A percentile compares a stretch with the other conserved stretches of the same genome.
phyloP scores from a whole-genome alignment of 2,113 vertebrate species.

The Ivindomyrus marchei region DNA sequence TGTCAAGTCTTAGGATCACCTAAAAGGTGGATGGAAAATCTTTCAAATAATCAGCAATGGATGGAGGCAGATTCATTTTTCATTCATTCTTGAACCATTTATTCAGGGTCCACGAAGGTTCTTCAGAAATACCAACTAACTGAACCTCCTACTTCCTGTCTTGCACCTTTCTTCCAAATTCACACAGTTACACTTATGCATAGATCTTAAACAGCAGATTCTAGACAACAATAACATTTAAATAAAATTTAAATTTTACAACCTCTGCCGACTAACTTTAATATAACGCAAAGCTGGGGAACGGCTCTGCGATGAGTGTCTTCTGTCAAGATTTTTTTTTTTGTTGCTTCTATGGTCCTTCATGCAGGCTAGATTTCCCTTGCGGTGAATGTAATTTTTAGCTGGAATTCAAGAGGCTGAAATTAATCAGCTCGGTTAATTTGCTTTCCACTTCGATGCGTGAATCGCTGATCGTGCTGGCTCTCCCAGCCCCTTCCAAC shows the following conservation, averaged over 20 bases:
- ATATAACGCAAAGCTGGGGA: not conserved
- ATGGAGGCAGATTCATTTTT: not conserved
- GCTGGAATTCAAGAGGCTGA: slow-evolving; percentile 41
- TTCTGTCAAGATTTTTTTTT: not conserved
- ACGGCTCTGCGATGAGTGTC: not conserved
- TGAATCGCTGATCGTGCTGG: slow-evolving; percentile 40
- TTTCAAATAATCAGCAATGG: not conserved
- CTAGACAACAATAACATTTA: not conserved
- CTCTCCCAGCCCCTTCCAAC: not conserved
- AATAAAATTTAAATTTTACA: not conserved
- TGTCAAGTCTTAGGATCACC: not conserved
- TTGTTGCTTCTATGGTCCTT: slow-evolving; percentile 29
- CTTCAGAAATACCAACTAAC: not conserved
- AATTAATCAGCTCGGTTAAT: slow-evolving; percentile 59
- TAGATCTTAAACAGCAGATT: not conserved
- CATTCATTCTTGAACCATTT: not conserved
- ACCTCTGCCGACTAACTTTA: not conserved
- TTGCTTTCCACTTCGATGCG: slow-evolving; percentile 46
- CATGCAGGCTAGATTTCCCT: slow-evolving; percentile 44
- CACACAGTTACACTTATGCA: not conserved
- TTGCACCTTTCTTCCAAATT: not conserved
- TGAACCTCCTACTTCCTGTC: not conserved
- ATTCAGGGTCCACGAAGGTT: not conserved
- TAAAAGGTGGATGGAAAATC: not conserved
- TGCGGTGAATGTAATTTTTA: slow-evolving; percentile 39